Evolutionary conservation across 2,113 vertebrate genomes (phyloP).

Genomic region (Cyanoliseus patagonus): DNA sequence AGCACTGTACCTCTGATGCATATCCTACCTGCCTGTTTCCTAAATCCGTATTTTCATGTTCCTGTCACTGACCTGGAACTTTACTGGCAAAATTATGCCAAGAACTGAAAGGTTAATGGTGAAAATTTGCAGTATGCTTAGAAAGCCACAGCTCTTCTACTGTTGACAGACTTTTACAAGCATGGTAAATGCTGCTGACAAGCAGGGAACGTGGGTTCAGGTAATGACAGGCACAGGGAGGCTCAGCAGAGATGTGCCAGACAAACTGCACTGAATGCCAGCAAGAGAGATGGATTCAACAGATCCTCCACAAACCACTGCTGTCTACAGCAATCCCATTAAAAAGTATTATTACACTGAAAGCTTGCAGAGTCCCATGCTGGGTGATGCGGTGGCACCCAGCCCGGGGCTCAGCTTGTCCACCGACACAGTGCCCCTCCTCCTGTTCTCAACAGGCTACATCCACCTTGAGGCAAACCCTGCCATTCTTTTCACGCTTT

Average conservation of each 20-base stretch:
- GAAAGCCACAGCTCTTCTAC: neutral
- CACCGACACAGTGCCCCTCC: neutral
- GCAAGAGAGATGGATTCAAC: neutral
- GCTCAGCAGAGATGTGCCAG: neutral
- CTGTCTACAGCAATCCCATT: too few relatives aligned
- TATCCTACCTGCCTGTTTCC: neutral
- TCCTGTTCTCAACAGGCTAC: too few relatives aligned
- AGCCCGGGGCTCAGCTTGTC: neutral
- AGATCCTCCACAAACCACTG: neutral
- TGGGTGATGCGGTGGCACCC: fast-evolving
- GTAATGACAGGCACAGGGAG: neutral
- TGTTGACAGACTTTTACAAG: neutral
- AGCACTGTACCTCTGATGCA: neutral
- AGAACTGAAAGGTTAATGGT: neutral
- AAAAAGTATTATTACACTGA: too few relatives aligned
- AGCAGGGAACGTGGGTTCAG: neutral
- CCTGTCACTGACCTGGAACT: neutral
- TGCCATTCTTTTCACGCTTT: fast-evolving
- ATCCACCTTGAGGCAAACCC: fast-evolving
- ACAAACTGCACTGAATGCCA: neutral
- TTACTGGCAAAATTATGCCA: neutral
- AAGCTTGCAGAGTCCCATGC: neutral
- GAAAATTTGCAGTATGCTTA: neutral
- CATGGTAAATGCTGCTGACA: fast-evolving
- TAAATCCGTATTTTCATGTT: neutral